Evolutionary conservation across 2,888 invertebrate species (phyloP).

Genomic region (Hypsopygia costalis): DNA sequence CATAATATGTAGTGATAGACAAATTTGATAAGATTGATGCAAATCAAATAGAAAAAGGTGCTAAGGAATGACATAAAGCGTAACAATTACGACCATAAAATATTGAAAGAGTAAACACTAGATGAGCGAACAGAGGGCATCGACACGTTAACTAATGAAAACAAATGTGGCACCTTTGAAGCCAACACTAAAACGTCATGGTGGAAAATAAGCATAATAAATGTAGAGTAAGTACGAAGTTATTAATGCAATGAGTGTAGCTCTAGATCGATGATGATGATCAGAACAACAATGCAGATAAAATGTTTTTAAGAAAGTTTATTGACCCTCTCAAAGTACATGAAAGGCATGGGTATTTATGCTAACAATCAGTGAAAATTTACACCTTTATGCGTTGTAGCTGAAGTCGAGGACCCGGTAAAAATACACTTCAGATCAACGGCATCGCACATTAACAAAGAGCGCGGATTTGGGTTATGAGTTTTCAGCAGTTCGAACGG

Average conservation of each 20-base stretch:
- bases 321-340: conserved; percentile 47
- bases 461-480: conserved; percentile 50
- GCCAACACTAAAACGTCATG: conserved; percentile 15
- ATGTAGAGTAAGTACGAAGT: conserved; percentile 14
- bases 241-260: conserved; percentile 15
- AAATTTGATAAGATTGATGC: not conserved
- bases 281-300: conserved; percentile 1
- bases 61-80: not conserved
- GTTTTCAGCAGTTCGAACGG: conserved; percentile 44
- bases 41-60: too few species aligned
- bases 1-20: too few species aligned
- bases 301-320: conserved; percentile 29
- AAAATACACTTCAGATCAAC: conserved; percentile 52
- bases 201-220: conserved; percentile 23
- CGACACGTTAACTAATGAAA: conserved; percentile 40
- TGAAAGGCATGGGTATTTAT: conserved; percentile 50
- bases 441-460: conserved; percentile 47
- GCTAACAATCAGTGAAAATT: conserved; percentile 61
- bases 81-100: conserved; percentile 23
- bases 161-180: conserved; percentile 33
- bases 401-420: conserved; percentile 48
- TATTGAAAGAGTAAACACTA: conserved; percentile 44
- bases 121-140: conserved; percentile 41
- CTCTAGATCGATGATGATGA: too few species aligned
- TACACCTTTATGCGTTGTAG: conserved; percentile 53